Conservation (phyloP, 2,888 invertebrate genomes). For the Dicycla oo region DNA sequence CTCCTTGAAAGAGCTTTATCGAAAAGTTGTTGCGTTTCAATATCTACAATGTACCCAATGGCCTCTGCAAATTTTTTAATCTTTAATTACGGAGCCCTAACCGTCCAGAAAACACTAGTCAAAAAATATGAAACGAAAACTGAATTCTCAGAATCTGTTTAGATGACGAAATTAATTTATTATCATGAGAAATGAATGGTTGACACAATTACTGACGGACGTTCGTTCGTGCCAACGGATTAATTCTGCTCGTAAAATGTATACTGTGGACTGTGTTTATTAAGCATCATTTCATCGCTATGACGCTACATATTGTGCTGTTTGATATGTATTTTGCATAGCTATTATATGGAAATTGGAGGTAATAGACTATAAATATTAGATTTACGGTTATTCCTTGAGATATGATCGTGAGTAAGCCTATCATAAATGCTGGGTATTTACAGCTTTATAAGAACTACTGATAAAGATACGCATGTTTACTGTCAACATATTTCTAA, state of each 20-base stretch:
- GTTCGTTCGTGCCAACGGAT: conserved; percentile 73
- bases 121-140: conserved; percentile 37
- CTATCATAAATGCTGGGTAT: conserved; percentile 24
- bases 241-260: conserved; percentile 82
- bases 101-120: neutral
- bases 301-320: conserved; percentile 44
- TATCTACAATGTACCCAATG: neutral
- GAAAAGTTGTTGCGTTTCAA: neutral
- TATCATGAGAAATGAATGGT: conserved; percentile 76
- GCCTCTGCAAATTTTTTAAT: neutral
- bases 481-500: conserved; percentile 4
- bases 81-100: neutral
- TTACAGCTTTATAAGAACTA: neutral
- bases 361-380: conserved; percentile 20
- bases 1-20: neutral
- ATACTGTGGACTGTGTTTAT: conserved; percentile 72
- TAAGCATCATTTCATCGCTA: conserved; percentile 62
- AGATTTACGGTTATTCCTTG: conserved; percentile 30
- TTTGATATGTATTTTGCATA: conserved; percentile 45
- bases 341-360: conserved; percentile 28
- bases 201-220: conserved; percentile 79
- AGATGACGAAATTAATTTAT: conserved; percentile 68
- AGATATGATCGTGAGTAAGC: conserved; percentile 24
- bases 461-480: conserved; percentile 1
- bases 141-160: conserved; percentile 55